Evolutionary conservation across 1,140 invertebrate genomes (phyloP), one percentile per base, ranked within the genome.

Genomic region (Neelides sp.): DNA sequence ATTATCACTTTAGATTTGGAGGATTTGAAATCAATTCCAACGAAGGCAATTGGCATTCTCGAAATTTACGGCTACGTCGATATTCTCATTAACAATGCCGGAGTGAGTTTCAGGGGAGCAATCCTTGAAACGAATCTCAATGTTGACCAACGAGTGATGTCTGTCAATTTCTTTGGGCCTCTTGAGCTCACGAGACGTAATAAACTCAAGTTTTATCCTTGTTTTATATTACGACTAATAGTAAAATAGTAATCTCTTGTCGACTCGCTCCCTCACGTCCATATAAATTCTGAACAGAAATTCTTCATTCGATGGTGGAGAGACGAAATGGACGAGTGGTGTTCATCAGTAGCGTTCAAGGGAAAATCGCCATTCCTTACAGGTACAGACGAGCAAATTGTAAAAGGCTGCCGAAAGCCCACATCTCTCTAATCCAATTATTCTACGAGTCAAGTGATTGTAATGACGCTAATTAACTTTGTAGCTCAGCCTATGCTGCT

Each of bases 151-250:
- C 80, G 83, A 75, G 73, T 97, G 15, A 96, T 97, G 92, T 66
- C 78, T 23, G 78, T 93, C 2, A 97, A 97, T 71, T 96, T 92
- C 70, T 92, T 96, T 74, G 90, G 89, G 23, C 78, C 88, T 59
- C 75, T 95, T 50, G 84, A 82, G 35, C 67, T 96, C 5, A 89
- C 88, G 2, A 94, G 92, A 83, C 85, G 89, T 92, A 71, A 63
- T 49, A 46, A 20, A 27, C n/a, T 8, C n/a, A 43, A 43, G 4
- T 8, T 27, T n/a, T 13, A 43, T 10, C 41, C 20, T 10, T 43
- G 19, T 22, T 13, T 10, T 5, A 8, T 23, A 43, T 19, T 43
- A 40, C 19, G 19, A 20, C 8, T 8, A 8, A 40, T 19, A 43
- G 28, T 46, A n/a, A n/a, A n/a, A n/a, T n/a, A n/a, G n/a, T n/a